These are phyloP conservation scores for Gasterosteus nipponicus DNA, from an alignment of 2,113 vertebrate genomes.

Conservation along the genomic window DNA sequence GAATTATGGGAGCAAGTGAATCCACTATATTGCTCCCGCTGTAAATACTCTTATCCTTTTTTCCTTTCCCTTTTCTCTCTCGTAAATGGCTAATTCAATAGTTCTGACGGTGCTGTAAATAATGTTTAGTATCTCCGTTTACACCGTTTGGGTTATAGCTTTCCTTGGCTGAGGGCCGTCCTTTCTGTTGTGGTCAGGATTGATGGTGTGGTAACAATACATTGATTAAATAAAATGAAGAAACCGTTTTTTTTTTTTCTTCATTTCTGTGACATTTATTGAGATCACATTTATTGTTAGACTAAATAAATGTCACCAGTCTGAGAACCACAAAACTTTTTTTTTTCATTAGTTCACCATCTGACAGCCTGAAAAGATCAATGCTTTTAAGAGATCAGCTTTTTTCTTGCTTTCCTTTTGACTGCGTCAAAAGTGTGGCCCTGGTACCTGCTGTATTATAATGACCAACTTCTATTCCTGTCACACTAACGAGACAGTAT, in stretches of 20 bases:
- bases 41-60: conserved; percentile 25
- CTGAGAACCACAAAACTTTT: conserved; percentile 2
- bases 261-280: conserved; percentile 35
- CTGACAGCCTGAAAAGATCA: conserved; percentile 9
- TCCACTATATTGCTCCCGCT: background rate
- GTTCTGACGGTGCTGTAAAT: background rate
- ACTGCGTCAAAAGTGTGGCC: background rate
- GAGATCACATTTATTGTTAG: conserved; percentile 31
- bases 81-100: conserved; percentile 29
- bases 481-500: background rate
- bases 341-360: background rate
- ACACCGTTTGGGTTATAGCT: background rate
- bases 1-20: conserved; percentile 5
- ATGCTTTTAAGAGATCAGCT: background rate
- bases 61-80: background rate
- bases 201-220: conserved; percentile 1
- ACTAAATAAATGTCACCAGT: conserved; percentile 36
- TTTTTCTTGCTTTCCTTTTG: background rate
- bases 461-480: background rate
- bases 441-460: background rate
- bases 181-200: background rate
- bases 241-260: conserved; percentile 2
- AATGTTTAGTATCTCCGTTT: background rate
- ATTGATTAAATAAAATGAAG: conserved; percentile 31
- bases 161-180: background rate